Evolutionary conservation across 2,888 invertebrate genomes (phyloP).

Genomic region (Mylabris sibirica): DNA sequence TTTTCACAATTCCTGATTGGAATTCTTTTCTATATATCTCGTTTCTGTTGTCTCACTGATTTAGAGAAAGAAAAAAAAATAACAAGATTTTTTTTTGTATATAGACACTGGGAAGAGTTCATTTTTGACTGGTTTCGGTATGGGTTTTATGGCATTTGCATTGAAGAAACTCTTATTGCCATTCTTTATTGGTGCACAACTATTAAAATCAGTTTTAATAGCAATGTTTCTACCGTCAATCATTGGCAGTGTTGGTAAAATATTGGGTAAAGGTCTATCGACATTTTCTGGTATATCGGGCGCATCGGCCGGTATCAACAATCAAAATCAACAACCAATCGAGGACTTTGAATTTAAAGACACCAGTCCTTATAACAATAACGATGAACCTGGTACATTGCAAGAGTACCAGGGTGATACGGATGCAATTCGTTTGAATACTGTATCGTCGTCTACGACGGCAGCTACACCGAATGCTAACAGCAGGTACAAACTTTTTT

Average conservation of each 20-base stretch:
- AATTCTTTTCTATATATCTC: not conserved
- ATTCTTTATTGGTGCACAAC: slow-evolving; percentile 80
- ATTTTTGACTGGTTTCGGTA: slow-evolving; percentile 71
- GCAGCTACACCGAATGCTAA: slow-evolving; percentile 38
- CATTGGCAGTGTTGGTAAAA: slow-evolving; percentile 82
- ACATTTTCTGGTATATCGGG: slow-evolving; percentile 68
- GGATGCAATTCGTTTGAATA: slow-evolving; percentile 44
- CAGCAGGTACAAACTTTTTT: slow-evolving; percentile 52
- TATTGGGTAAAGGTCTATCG: slow-evolving; percentile 79
- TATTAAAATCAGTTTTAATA: slow-evolving; percentile 81
- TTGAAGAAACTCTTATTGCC: slow-evolving; percentile 85
- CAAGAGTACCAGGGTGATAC: slow-evolving; percentile 57
- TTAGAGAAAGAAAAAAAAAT: no score
- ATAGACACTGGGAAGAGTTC: slow-evolving; percentile 64
- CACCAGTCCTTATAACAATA: slow-evolving; percentile 61
- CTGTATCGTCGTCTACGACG: slow-evolving; percentile 39
- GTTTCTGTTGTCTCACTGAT: not conserved
- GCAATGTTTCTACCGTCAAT: slow-evolving; percentile 87
- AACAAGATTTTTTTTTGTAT: not conserved
- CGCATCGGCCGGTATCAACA: slow-evolving; percentile 56
- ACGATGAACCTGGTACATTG: slow-evolving; percentile 51
- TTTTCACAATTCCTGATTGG: not conserved
- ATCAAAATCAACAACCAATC: slow-evolving; percentile 59
- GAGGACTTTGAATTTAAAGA: slow-evolving; percentile 82
- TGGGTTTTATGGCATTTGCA: slow-evolving; percentile 77